phyloP scores from a whole-genome alignment of 2,888 invertebrate genomes.

The Branchipolynoe longqiensis region DNA sequence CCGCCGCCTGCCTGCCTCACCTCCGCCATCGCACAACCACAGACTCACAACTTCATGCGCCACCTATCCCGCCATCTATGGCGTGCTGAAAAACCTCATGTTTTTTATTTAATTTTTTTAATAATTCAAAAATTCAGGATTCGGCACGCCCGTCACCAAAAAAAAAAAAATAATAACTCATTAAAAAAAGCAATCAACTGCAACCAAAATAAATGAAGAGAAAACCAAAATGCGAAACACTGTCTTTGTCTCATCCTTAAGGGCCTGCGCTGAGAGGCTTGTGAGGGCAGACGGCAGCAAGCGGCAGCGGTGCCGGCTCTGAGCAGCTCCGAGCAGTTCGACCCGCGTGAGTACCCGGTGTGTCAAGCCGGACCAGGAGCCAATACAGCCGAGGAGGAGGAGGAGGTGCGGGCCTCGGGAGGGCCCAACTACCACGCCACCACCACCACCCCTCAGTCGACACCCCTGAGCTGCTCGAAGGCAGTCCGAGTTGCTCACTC shows the following conservation, averaged over 20 bases:
- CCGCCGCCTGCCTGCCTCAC: conserved; percentile 38
- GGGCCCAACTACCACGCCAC: too few species aligned
- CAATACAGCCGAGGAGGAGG: too few species aligned
- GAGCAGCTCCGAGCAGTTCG: background rate
- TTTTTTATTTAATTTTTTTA: too few species aligned
- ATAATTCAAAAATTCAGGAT: background rate
- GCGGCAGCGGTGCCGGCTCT: conserved; percentile 26
- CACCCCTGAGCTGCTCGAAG: too few species aligned
- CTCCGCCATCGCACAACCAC: background rate
- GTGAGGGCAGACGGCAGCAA: conserved; percentile 36
- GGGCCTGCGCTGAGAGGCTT: conserved; percentile 26
- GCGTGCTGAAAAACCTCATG: conserved; percentile 21
- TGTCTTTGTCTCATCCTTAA: conserved; percentile 60
- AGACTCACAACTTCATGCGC: conserved; percentile 7
- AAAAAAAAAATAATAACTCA: background rate
- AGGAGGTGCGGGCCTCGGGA: too few species aligned
- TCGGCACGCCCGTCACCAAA: conserved; percentile 6
- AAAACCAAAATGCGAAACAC: conserved; percentile 2
- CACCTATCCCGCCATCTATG: background rate
- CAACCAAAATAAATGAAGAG: conserved; percentile 20
- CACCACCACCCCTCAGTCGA: too few species aligned
- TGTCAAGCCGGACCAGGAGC: too few species aligned
- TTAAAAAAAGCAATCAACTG: background rate
- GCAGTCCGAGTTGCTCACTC: too few species aligned
- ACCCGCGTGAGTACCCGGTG: too few species aligned